Evolutionary conservation across 2,113 vertebrate genomes (phyloP), one percentile per base, ranked within the genome.

Genomic region (Pangasianodon hypophthalmus): DNA sequence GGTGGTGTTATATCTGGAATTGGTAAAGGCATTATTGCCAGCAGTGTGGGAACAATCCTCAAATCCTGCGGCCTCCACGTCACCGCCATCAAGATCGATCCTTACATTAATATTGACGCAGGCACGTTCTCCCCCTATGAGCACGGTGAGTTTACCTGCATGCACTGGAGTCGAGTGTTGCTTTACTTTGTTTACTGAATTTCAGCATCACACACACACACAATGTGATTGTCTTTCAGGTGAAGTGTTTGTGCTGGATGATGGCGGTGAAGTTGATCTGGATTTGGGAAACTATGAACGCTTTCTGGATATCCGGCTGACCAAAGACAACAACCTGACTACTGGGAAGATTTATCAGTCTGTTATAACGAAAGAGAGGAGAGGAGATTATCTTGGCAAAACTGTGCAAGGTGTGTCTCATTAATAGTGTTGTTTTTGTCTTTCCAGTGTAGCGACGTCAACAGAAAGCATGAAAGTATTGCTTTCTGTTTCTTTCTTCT

Each of bases 21-120:
- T 52, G 98, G 98, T 69, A 99, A 99, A 93, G 98, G 98, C n/a
- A 98, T 99, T 93, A 98, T 99, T 14, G 98, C 98, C n/a, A 99
- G 98, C 95, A 99, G 98, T 29, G 96, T 99, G 92, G 98, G 98
- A 69, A 99, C 98, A 0, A 98, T 99, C 91, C 96, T 99, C 67
- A 99, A 99, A 92, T 98, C 98, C 2, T 98, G 98, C 37, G 98
- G 98, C 77, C 94, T 99, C 73, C 97, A 95, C 0, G 98, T 99
- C 62, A 99, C 98, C 0, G 97, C 98, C 88, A 99, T 99, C 93
- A 99, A 99, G 94, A 98, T 99, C 87, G 98, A 99, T 90, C 98
- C 98, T 0, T 99, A 99, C 93, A 99, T 99, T 94, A 99, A 99
- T 92, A 99, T 99, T 26, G 98, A 99, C 0, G 98, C 98, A 0